Base-by-base conservation (phyloP, 2,113 vertebrate species). In the Menura novaehollandiae region DNA sequence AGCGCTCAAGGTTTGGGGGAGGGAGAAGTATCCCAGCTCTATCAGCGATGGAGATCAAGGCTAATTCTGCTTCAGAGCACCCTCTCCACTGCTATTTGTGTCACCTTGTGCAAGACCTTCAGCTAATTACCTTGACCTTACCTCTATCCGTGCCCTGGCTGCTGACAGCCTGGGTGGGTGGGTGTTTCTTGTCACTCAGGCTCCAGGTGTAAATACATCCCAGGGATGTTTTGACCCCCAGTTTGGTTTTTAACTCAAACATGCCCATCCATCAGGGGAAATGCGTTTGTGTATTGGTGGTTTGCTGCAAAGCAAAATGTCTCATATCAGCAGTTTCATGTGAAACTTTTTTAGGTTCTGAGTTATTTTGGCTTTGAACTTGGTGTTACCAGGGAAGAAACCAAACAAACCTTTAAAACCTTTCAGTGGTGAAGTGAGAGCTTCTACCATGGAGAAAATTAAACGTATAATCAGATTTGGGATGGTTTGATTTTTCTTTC, bases 21-120 rank as follows among this genome's bases (percentile, higher is more conserved):
- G 51, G 33, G 51, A 28, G 72, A 52, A 18, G 32, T 6, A 22
- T 35, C 15, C 22, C 39, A 39, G 49, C 33, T 69, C 26, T 51
- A 23, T 10, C 49, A 32, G 53, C 0, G 0, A 9, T 18, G 20
- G 53, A 59, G 28, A 3, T 21, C 2, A 2, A 47, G 12, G 47
- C 14, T 56, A 39, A 13, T 62, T 69, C 30, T 71, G 39, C 53
- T 35, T n/a, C 47, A 27, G 35, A 63, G 35, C 69, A 56, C 62
- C 27, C 53, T 76, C 49, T 46, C 28, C 24, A 4, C 15, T 80
- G 69, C 27, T 30, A 0, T 44, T 85, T 58, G 32, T 49, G 39
- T 49, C 63, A 33, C 27, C 44, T 46, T 46, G 6, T 41, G 49
- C 69, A 33, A 81, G 63, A 46, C 21, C 22, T 85, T 46, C 59